Evolutionary conservation across 2,113 vertebrate species (phyloP), one percentile per base, ranked within the genome.

Genomic region (Cyphomyrus discorhynchus): DNA sequence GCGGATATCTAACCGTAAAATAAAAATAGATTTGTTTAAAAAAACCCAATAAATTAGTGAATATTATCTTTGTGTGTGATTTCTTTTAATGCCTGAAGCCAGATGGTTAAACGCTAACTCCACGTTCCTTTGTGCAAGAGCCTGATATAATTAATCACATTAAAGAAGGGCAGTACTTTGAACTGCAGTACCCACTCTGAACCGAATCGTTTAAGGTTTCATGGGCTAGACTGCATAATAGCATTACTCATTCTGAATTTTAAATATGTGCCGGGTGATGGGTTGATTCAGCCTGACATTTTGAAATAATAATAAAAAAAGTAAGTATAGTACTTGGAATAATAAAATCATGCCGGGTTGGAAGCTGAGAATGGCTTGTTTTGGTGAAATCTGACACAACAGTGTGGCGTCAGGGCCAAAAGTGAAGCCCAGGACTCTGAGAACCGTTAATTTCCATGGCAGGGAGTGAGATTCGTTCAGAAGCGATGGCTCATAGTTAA

Each of bases 211-310:
- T 87, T 87, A 87, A 87, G 49, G 50, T 87, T 52, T 87, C 85
- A 52, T n/a, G 50, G 84, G n/a, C 50, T 47, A 31, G 27, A 87
- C 85, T 53, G 31, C 49, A 53, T 87, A 53, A 87, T 87, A 84
- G 49, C 85, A 87, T 87, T 84, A 84, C 85, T 87, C 85, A 87
- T 53, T 87, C 31, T 53, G 85, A 52, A 87, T 87, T 87, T 87
- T 87, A 87, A 87, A 53, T 87, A 87, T 53, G 85, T 87, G 85
- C 85, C 0, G 85, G 49, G n/a, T 47, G 47, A 56, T 52, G 49
- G 85, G 85, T 87, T 53, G 85, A 87, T 87, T 87, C 85, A 52
- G 50, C 49, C 47, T 87, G 85, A 87, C 85, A 87, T 87, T 87
- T 80, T 84, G 45, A 84, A 84, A 84, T 84, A 47, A 83, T 83